Evolutionary conservation across 2,113 vertebrate genomes (phyloP).

Genomic region (Casuarius casuarius): DNA sequence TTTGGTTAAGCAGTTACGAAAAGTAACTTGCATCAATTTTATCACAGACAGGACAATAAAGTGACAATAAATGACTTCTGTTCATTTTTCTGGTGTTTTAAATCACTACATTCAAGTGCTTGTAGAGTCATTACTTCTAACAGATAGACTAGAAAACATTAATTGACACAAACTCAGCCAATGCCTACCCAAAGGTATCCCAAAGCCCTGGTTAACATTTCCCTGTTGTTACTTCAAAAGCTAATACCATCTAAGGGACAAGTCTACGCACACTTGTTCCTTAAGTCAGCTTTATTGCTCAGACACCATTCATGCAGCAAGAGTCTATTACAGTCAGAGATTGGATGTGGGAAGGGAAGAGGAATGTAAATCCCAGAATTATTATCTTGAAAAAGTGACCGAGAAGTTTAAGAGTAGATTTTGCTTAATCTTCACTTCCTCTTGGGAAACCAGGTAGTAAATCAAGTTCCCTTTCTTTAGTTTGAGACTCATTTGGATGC

Average conservation of each 20-base stretch:
- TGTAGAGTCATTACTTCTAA: background rate
- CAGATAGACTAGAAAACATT: background rate
- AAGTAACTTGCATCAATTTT: background rate
- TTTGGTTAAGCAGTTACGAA: background rate
- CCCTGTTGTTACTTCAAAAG: background rate
- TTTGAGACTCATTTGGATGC: background rate
- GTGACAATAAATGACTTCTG: background rate
- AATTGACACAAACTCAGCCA: accelerated
- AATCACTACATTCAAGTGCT: background rate
- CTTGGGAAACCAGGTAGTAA: background rate
- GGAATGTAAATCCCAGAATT: background rate
- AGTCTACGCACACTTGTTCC: background rate
- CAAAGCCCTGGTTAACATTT: background rate
- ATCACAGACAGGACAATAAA: background rate
- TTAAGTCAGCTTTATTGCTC: background rate
- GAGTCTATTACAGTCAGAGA: background rate
- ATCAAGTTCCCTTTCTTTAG: background rate
- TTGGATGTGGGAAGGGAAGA: background rate
- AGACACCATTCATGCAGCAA: background rate
- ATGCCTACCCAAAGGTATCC: background rate
- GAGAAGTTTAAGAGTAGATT: background rate
- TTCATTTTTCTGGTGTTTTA: background rate
- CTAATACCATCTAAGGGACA: background rate
- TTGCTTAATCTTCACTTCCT: background rate
- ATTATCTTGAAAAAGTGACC: background rate